These are phyloP conservation scores for Acanthopleura granulata DNA, from an alignment of 2,888 invertebrate species.

Conservation along the genomic window DNA sequence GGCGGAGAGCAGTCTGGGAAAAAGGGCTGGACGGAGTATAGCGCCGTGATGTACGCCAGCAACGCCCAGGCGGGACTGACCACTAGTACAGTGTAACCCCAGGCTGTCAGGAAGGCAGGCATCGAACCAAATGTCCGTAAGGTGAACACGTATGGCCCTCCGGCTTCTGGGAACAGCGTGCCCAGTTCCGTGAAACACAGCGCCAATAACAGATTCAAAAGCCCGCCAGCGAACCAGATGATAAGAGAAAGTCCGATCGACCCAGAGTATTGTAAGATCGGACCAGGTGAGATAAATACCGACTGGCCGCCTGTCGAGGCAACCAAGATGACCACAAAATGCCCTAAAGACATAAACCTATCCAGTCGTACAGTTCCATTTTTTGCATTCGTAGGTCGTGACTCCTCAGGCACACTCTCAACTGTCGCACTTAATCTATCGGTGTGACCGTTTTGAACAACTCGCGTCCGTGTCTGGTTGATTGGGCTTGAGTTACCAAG, in stretches of 20 bases:
- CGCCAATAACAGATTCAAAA: slow-evolving; percentile 75
- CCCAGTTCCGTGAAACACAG: slow-evolving; percentile 86
- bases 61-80: slow-evolving; percentile 69
- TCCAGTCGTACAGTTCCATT: slow-evolving; percentile 34
- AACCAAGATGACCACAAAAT: slow-evolving; percentile 52
- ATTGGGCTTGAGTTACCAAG: too few relatives aligned
- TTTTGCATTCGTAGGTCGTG: too few relatives aligned
- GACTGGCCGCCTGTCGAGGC: slow-evolving; percentile 57
- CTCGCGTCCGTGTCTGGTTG: too few relatives aligned
- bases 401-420: too few relatives aligned
- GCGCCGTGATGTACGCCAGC: slow-evolving; percentile 69
- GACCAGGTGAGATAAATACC: slow-evolving; percentile 97
- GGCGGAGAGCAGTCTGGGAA: slow-evolving; percentile 53
- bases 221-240: slow-evolving; percentile 94
- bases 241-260: slow-evolving; percentile 95
- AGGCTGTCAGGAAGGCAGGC: slow-evolving; percentile 74
- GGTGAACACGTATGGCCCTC: slow-evolving; percentile 83
- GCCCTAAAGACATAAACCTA: slow-evolving; percentile 49
- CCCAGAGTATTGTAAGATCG: slow-evolving; percentile 85
- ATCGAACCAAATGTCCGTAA: slow-evolving; percentile 71
- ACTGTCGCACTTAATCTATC: too few relatives aligned
- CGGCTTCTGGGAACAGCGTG: slow-evolving; percentile 77
- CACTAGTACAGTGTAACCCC: slow-evolving; percentile 57
- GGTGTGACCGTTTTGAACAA: too few relatives aligned
- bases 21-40: slow-evolving; percentile 58